phyloP scores from a whole-genome alignment of 2,113 vertebrate species.

The Machaerirhynchus nigripectus region DNA sequence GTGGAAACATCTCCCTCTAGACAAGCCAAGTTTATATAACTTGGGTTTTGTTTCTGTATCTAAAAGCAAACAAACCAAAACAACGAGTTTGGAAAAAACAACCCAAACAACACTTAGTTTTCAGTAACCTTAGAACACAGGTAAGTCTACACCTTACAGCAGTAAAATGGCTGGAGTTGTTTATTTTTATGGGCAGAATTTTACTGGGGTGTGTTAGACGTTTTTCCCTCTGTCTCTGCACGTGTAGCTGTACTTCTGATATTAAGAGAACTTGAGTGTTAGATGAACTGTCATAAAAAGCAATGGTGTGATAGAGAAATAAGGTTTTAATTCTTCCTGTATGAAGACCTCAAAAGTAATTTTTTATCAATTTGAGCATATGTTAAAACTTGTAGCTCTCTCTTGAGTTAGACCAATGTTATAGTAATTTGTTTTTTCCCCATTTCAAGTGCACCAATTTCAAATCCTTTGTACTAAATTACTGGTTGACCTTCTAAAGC shows the following conservation, averaged over 20 bases:
- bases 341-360: neutral
- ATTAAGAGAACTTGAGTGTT: neutral
- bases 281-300: neutral
- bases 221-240: neutral
- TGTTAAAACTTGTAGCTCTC: neutral
- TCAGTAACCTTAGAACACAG: neutral
- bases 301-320: neutral
- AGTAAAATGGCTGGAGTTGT: neutral
- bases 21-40: neutral
- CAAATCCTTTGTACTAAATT: neutral
- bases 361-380: neutral
- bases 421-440: neutral
- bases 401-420: neutral
- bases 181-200: neutral
- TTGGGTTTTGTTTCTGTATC: neutral
- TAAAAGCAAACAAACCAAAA: neutral
- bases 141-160: neutral
- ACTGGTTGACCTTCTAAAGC: neutral
- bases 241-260: neutral
- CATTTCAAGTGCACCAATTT: neutral
- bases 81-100: neutral
- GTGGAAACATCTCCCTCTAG: neutral
- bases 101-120: neutral
- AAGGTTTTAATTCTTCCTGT: neutral
- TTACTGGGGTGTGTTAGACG: neutral